These are phyloP conservation scores for Tachystola acroxantha DNA, from an alignment of 2,888 invertebrate species.

Conservation along the genomic window DNA sequence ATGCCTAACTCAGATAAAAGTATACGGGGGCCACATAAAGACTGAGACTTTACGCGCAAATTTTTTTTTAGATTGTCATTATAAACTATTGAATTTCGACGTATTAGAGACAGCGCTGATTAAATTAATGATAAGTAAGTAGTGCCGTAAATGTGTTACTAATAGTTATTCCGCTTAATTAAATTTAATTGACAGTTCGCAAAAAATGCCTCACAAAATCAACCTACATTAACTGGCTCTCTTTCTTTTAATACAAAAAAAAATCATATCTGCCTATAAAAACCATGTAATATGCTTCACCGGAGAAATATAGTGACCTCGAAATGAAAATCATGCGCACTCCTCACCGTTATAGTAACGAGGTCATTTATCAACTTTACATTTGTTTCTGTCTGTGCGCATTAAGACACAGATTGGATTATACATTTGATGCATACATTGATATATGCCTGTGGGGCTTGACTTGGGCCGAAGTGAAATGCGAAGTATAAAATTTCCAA, in stretches of 20 bases:
- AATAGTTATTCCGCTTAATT: too few relatives aligned
- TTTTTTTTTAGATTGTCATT: too few relatives aligned
- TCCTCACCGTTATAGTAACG: conserved; percentile 72
- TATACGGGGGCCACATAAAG: too few relatives aligned
- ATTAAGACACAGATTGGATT: conserved; percentile 46
- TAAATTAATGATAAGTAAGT: too few relatives aligned
- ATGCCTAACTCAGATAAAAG: too few relatives aligned
- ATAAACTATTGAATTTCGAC: too few relatives aligned
- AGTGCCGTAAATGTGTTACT: too few relatives aligned
- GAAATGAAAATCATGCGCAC: conserved; percentile 70
- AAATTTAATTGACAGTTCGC: too few relatives aligned
- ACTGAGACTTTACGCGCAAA: too few relatives aligned
- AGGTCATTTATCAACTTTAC: conserved; percentile 71
- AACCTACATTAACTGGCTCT: neutral
- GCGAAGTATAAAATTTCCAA: conserved; percentile 22
- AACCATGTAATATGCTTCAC: conserved; percentile 60
- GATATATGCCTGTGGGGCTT: conserved; percentile 9
- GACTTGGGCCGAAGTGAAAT: conserved; percentile 21
- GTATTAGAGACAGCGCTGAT: too few relatives aligned
- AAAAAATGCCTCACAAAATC: neutral
- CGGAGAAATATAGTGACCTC: conserved; percentile 66
- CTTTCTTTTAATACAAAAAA: conserved; percentile 30
- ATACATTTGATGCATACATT: conserved; percentile 27
- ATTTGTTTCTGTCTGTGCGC: conserved; percentile 63
- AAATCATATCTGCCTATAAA: conserved; percentile 31